These are phyloP conservation scores for Coluber constrictor DNA, from an alignment of 2,797 vertebrate species.

Conservation along the genomic window DNA sequence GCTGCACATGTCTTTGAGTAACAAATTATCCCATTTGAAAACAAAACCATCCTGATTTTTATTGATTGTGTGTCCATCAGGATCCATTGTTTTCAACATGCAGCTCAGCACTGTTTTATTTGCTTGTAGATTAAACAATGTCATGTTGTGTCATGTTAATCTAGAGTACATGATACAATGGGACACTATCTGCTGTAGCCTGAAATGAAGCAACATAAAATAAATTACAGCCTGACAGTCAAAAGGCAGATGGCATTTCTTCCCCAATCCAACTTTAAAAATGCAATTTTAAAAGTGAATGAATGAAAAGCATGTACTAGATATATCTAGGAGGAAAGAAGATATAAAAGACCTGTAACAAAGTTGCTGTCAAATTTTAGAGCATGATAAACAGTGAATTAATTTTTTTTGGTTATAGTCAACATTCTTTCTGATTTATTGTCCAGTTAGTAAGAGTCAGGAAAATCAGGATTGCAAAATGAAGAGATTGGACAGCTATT, in stretches of 20 bases:
- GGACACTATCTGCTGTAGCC: constrained; percentile 17
- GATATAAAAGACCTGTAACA: neutral
- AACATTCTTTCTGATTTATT: neutral
- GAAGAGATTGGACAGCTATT: neutral
- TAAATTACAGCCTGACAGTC: neutral
- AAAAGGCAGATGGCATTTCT: neutral
- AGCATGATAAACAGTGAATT: neutral
- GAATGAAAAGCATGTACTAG: neutral
- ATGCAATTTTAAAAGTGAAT: neutral
- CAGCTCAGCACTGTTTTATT: neutral
- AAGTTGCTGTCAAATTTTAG: neutral
- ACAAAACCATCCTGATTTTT: constrained; percentile 14
- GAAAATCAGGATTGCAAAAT: neutral
- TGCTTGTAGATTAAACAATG: neutral
- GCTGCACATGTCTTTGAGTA: neutral
- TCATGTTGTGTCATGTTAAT: neutral
- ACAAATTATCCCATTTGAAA: constrained; percentile 6
- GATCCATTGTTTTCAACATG: constrained; percentile 10
- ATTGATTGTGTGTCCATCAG: constrained; percentile 2
- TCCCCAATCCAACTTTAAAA: neutral
- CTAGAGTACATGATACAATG: constrained; percentile 1
- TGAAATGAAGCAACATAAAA: constrained; percentile 3
- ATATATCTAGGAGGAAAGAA: neutral
- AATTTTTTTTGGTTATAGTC: neutral
- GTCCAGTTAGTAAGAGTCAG: neutral